Evolutionary conservation across 2,113 vertebrate species (phyloP).

Genomic region (Microcebus griseorufus): DNA sequence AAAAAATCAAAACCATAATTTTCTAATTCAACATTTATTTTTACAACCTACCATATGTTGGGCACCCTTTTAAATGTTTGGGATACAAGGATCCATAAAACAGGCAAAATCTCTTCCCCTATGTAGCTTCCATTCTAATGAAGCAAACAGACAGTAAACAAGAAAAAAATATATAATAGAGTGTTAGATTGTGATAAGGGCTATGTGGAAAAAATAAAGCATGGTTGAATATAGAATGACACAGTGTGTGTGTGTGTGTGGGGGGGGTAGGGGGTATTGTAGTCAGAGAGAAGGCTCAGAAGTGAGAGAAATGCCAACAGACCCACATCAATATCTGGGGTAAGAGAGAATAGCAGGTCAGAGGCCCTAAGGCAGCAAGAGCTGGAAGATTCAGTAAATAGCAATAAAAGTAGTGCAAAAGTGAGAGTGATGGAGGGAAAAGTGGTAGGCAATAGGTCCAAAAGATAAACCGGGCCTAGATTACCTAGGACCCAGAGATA

Average conservation of each 20-base stretch:
- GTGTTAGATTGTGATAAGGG: background rate
- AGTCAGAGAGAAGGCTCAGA: background rate
- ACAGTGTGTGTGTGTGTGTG: background rate
- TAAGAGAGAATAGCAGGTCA: background rate
- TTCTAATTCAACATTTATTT: background rate
- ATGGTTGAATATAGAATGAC: background rate
- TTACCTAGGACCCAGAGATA: too few relatives aligned
- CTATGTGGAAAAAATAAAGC: background rate
- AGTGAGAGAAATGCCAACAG: background rate
- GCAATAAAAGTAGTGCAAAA: background rate
- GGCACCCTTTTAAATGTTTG: background rate
- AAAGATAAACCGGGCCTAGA: background rate
- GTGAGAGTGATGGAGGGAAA: background rate
- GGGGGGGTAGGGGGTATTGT: fast-evolving
- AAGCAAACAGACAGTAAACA: background rate
- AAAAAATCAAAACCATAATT: too few relatives aligned
- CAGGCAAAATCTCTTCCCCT: background rate
- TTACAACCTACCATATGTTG: background rate
- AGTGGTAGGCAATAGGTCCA: too few relatives aligned
- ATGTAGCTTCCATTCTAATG: background rate
- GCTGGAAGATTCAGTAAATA: background rate
- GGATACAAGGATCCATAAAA: background rate
- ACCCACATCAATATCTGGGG: too few relatives aligned
- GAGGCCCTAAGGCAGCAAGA: background rate
- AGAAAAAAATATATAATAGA: background rate